Evolutionary conservation across 2,888 invertebrate genomes (phyloP).

Genomic region (Megaustenia siamemsis): DNA sequence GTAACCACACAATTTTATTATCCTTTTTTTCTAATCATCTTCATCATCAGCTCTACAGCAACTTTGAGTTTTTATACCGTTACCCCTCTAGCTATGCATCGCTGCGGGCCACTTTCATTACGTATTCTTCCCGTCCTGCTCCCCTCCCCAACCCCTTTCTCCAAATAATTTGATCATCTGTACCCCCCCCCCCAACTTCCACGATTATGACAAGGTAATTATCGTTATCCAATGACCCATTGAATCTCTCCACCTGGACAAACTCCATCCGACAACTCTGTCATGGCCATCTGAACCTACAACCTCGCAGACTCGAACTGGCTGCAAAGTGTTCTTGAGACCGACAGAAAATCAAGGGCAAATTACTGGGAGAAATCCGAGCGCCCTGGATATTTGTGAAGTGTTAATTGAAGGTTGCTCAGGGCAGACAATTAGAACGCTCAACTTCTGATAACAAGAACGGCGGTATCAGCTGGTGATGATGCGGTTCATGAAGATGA

Average conservation of each 20-base stretch:
- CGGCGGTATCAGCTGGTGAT: constrained; percentile 11
- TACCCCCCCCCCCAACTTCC: not conserved
- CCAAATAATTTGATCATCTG: not conserved
- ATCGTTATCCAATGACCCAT: not conserved
- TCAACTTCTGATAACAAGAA: not conserved
- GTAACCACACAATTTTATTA: too few relatives aligned
- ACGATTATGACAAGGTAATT: constrained; percentile 22
- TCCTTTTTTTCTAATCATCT: too few relatives aligned
- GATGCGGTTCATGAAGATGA: not conserved
- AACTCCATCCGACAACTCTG: not conserved
- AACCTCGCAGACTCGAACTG: not conserved
- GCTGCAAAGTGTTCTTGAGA: not conserved
- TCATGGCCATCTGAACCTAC: not conserved
- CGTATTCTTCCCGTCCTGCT: not conserved
- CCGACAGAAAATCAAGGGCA: not conserved
- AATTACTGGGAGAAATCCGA: not conserved
- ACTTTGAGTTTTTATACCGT: too few relatives aligned
- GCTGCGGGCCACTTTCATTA: too few relatives aligned
- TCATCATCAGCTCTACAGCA: too few relatives aligned
- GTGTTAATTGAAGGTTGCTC: constrained; percentile 30
- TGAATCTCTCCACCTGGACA: constrained; percentile 31
- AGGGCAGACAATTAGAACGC: constrained; percentile 18
- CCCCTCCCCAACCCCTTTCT: not conserved
- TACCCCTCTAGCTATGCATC: too few relatives aligned
- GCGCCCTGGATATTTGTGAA: not conserved